A percentile compares a stretch with the other conserved stretches of the same genome.
Conservation (phyloP, 2,888 invertebrate species). For the Perizoma affinitatum region DNA sequence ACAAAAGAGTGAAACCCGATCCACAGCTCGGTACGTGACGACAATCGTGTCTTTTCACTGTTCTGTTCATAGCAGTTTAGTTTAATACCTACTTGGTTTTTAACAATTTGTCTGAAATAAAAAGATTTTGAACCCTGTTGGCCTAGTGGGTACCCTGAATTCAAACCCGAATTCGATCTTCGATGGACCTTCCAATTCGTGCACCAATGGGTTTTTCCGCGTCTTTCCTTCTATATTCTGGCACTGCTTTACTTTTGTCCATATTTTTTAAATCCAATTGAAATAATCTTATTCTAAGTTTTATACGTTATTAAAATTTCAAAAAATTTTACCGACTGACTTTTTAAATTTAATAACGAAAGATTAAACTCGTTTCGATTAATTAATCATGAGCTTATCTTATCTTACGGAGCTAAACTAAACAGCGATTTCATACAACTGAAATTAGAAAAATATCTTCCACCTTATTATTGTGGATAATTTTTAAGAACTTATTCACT, state of each 20-base stretch:
- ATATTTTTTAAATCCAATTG: too few species aligned
- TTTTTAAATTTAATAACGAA: constrained; percentile 14
- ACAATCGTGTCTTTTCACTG: constrained; percentile 15
- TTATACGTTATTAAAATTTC: not conserved
- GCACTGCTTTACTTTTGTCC: too few species aligned
- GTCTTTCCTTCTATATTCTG: too few species aligned
- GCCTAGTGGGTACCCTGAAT: too few species aligned
- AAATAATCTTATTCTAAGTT: not conserved
- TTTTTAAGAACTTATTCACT: too few species aligned
- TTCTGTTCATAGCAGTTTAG: constrained; percentile 10
- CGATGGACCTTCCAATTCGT: too few species aligned
- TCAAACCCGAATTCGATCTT: too few species aligned
- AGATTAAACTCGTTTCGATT: constrained; percentile 10
- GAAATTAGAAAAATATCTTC: constrained; percentile 18
- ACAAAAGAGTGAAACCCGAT: constrained; percentile 75
- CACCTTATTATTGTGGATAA: not conserved
- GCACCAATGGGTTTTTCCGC: too few species aligned
- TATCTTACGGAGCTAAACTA: constrained; percentile 18
- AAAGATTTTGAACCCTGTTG: too few species aligned
- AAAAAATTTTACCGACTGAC: not conserved
- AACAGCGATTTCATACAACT: constrained; percentile 14
- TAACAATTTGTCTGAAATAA: not conserved
- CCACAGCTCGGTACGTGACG: not conserved
- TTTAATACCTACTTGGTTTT: not conserved
- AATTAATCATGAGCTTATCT: constrained; percentile 26